Conservation (phyloP, 2,888 invertebrate species). For the Embidobia sp. region DNA sequence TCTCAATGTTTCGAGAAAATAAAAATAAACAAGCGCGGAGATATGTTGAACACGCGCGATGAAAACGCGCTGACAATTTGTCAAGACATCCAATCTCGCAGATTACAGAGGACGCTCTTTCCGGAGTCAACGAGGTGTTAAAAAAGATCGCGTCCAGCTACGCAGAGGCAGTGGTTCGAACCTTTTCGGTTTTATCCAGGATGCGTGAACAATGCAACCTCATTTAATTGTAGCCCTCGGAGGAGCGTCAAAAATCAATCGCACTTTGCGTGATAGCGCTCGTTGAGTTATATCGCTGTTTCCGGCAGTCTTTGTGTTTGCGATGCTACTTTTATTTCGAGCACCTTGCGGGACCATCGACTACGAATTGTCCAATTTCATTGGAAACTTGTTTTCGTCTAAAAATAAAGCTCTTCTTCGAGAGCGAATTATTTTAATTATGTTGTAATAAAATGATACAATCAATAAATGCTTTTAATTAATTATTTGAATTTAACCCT, state of each 20-base stretch:
- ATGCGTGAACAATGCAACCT: conserved; percentile 22
- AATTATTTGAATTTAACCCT: no score
- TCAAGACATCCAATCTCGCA: conserved; percentile 15
- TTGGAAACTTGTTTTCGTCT: not conserved
- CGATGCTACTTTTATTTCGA: conserved; percentile 9
- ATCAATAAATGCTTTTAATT: no score
- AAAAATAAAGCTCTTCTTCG: no score
- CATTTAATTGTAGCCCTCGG: conserved; percentile 20
- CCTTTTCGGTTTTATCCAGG: conserved; percentile 18
- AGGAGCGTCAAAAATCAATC: conserved; percentile 29
- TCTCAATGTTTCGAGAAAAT: no score
- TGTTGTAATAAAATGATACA: no score
- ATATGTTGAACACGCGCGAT: not conserved
- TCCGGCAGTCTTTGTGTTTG: conserved; percentile 5
- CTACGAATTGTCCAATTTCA: not conserved
- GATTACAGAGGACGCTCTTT: conserved; percentile 2
- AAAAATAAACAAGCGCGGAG: conserved; percentile 1
- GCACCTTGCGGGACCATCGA: not conserved
- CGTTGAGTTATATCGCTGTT: conserved; percentile 12
- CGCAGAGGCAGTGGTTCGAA: not conserved
- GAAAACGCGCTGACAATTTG: conserved; percentile 6
- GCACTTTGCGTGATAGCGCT: conserved; percentile 21
- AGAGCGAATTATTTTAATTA: no score
- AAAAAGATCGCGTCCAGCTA: conserved; percentile 3
- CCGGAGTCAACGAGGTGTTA: conserved; percentile 13